Evolutionary conservation across 2,888 invertebrate species (phyloP).

Genomic region (Mermis nigrescens): DNA sequence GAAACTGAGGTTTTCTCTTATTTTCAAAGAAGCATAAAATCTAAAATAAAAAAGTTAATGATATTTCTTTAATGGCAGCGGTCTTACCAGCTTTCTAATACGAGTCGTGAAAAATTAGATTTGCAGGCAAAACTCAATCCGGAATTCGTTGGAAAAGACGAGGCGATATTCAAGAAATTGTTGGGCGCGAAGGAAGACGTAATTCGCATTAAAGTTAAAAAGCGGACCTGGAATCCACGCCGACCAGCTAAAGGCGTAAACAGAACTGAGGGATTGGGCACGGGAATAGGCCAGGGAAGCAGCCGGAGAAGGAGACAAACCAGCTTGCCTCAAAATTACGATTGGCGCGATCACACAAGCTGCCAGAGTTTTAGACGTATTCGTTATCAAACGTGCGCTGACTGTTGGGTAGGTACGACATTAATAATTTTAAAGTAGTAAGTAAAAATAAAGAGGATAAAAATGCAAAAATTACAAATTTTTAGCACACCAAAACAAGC

Average conservation of each 20-base stretch:
- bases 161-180: background rate
- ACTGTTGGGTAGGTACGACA: background rate
- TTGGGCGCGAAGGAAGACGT: background rate
- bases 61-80: too few species aligned
- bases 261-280: too few species aligned
- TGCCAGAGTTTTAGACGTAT: background rate
- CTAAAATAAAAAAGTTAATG: too few species aligned
- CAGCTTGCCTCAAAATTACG: background rate
- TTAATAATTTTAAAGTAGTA: too few species aligned
- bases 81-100: too few species aligned
- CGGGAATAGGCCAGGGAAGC: background rate
- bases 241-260: too few species aligned
- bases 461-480: too few species aligned
- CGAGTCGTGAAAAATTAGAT: background rate
- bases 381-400: background rate
- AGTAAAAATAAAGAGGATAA: too few species aligned
- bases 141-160: background rate
- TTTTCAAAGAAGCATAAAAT: too few species aligned
- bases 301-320: background rate
- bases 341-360: background rate
- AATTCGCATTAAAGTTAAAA: background rate
- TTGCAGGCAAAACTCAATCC: background rate
- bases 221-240: background rate
- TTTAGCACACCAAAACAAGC: too few species aligned
- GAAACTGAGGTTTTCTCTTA: too few species aligned